A percentile compares a stretch with the other conserved stretches of the same genome.
These are phyloP conservation scores for Festucalex cinctus DNA, from an alignment of 2,113 vertebrate species.

Conservation along the genomic window DNA sequence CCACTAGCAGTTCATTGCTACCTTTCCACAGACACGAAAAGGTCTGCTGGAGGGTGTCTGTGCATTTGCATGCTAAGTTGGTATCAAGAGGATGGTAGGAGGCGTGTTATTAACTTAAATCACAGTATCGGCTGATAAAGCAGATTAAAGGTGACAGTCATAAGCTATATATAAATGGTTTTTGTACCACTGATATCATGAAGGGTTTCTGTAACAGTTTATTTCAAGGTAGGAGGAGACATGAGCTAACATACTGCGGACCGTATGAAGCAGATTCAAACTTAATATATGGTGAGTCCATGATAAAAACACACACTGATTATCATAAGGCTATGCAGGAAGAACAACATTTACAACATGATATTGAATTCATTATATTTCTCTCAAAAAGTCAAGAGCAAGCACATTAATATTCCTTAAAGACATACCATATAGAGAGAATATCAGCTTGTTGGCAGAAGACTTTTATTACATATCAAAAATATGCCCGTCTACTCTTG, in stretches of 20 bases:
- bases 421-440: neutral
- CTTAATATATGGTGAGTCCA: neutral
- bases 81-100: constrained; percentile 21
- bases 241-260: neutral
- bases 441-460: neutral
- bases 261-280: neutral
- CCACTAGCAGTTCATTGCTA: neutral
- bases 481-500: neutral
- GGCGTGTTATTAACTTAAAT: constrained; percentile 25
- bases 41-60: constrained; percentile 28
- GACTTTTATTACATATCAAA: neutral
- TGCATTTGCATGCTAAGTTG: constrained; percentile 40
- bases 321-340: neutral
- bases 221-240: constrained; percentile 1
- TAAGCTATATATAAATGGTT: constrained; percentile 9
- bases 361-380: constrained; percentile 8
- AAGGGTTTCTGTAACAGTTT: constrained; percentile 14
- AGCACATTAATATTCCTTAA: neutral
- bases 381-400: constrained; percentile 1
- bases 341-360: neutral
- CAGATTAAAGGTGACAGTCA: constrained; percentile 37
- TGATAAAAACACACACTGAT: neutral
- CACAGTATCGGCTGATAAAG: constrained; percentile 28
- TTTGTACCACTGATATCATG: constrained; percentile 11
- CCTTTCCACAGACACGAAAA: constrained; percentile 19